Evolutionary conservation across 1,140 invertebrate species (phyloP).

Genomic region (Drosophila sulfurigaster): DNA sequence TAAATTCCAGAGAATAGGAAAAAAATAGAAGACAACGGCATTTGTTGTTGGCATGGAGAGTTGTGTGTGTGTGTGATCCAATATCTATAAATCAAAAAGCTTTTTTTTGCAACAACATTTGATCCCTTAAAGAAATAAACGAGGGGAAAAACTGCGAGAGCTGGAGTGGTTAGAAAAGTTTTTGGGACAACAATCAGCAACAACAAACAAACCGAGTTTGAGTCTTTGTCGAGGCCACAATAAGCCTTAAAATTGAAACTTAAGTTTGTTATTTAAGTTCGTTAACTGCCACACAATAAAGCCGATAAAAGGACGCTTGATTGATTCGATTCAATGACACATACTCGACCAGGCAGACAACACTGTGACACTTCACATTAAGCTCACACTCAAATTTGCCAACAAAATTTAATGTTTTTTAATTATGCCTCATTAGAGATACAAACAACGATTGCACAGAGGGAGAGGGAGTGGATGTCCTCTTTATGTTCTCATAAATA

Average conservation of each 20-base stretch:
- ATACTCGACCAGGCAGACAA: neutral
- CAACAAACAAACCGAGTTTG: constrained; percentile 48
- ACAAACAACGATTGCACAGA: constrained; percentile 35
- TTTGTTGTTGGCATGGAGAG: constrained; percentile 12
- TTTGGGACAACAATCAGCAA: constrained; percentile 55
- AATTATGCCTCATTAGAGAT: constrained; percentile 76
- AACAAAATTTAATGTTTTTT: constrained; percentile 71
- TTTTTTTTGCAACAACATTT: constrained; percentile 65
- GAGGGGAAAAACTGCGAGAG: neutral
- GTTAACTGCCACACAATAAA: constrained; percentile 34
- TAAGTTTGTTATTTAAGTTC: constrained; percentile 61
- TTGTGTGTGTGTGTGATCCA: constrained; percentile 54
- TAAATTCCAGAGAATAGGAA: neutral
- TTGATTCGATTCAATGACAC: constrained; percentile 55
- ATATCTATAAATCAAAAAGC: constrained; percentile 78
- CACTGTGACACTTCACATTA: neutral
- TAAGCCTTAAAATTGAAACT: constrained; percentile 67
- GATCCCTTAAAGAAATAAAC: constrained; percentile 59
- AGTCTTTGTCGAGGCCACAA: constrained; percentile 37
- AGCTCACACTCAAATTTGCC: constrained; percentile 23
- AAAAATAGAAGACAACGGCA: neutral
- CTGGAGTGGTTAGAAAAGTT: constrained; percentile 46
- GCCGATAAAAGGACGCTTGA: constrained; percentile 53
- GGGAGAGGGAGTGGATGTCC: neutral
- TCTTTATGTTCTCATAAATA: constrained; percentile 66